Evolutionary conservation across 2,797 vertebrate species (phyloP), one percentile per base, ranked within the genome.

Genomic region (Rhinophrynus dorsalis): DNA sequence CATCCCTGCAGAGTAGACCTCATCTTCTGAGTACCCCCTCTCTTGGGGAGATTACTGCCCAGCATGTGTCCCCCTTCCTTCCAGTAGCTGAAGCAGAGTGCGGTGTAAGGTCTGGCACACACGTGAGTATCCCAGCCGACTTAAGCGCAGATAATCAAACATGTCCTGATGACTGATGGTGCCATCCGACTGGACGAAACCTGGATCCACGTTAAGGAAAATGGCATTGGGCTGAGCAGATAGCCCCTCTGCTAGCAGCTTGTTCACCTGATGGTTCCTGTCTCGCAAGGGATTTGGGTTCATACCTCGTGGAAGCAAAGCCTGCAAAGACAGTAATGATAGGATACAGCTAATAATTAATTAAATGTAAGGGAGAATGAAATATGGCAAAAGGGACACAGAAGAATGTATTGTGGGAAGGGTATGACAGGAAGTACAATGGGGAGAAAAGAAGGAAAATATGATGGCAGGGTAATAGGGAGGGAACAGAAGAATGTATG

Each of bases 131-230:
- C 90, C 94, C 26, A 88, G 82, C 2, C 92, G 89, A 50, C 90
- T 96, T 76, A 96, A 88, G 71, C 96, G 94, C 76, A 97, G 91
- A 80, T 96, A 97, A 76, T 96, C 95, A 0, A 94, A 96, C 90
- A 97, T 90, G 80, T 97, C 94, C 54, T 96, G 92, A 80, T 96
- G 93, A 52, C 92, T 92, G 79, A 97, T 94, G 81, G 90, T 94
- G 15, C 93, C 94, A 1, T 95, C 90, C 0, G 92, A 90, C 47
- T 92, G 90, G 69, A 97, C 90, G 1, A 97, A 96, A 26, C 95
- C 94, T 1, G 91, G 92, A 75, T 97, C 92, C 12, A 92, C 88
- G 1, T 92, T 82, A 27, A 96, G 76, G 76, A 94, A 92, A 32
- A 90, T 87, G 44, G 91, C 87, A 0, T 90, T 88, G 7, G 90